Conservation (phyloP, 2,888 invertebrate species). For the Neoscelio sp. region DNA sequence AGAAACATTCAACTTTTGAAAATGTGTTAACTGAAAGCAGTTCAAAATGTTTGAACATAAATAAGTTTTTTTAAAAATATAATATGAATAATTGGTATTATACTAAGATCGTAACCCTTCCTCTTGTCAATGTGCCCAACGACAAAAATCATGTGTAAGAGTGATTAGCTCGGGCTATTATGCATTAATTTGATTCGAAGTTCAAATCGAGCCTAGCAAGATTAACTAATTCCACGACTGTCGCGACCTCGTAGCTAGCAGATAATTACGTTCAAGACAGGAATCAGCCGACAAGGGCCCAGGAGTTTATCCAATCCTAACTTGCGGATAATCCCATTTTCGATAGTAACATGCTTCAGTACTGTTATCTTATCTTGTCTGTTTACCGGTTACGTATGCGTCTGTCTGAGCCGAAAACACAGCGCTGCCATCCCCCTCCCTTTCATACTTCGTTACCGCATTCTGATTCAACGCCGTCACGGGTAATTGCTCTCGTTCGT, state of each 20-base stretch:
- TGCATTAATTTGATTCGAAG: constrained; percentile 61
- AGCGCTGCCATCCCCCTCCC: constrained; percentile 1
- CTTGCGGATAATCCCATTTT: constrained; percentile 76
- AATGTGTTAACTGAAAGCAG: too few species aligned
- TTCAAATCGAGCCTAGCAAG: constrained; percentile 58
- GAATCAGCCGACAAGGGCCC: constrained; percentile 71
- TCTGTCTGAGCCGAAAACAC: constrained; percentile 56
- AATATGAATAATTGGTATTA: too few species aligned
- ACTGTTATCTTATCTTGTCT: constrained; percentile 67
- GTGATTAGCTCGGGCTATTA: constrained; percentile 54
- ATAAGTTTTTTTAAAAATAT: too few species aligned
- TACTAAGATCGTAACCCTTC: too few species aligned
- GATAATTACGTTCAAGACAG: constrained; percentile 76
- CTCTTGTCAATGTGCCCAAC: too few species aligned
- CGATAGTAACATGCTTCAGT: constrained; percentile 71
- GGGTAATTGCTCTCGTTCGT: constrained; percentile 73
- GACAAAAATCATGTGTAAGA: constrained; percentile 37
- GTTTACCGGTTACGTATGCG: constrained; percentile 55
- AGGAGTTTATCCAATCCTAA: constrained; percentile 74
- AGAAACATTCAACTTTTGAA: too few species aligned
- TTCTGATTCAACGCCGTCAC: constrained; percentile 62
- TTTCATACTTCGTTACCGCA: constrained; percentile 24
- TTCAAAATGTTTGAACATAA: too few species aligned
- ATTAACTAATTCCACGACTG: constrained; percentile 65
- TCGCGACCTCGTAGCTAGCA: constrained; percentile 69